Evolutionary conservation across 2,888 invertebrate species (phyloP).

Genomic region (Stenodera caucasica): DNA sequence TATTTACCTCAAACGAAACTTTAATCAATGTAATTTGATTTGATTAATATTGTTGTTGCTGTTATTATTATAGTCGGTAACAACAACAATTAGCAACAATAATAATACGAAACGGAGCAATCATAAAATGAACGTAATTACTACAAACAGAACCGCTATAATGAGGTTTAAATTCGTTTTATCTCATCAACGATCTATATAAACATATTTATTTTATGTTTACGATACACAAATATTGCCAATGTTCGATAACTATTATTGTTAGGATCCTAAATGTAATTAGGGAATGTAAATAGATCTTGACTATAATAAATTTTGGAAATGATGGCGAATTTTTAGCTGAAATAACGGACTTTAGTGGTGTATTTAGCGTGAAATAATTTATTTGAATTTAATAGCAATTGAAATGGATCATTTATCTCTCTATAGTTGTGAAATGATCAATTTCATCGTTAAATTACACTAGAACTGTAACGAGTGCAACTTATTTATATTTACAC

Average conservation of each 20-base stretch:
- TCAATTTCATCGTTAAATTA: not conserved
- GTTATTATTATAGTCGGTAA: not conserved
- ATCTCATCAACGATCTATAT: not conserved
- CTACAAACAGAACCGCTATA: conserved; percentile 5
- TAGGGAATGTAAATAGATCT: not conserved
- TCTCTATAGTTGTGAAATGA: not conserved
- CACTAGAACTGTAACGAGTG: not conserved
- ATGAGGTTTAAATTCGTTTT: conserved; percentile 6
- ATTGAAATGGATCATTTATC: not conserved
- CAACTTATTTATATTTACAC: not conserved
- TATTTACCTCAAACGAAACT: too few relatives aligned
- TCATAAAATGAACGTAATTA: conserved; percentile 7
- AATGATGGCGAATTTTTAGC: too few relatives aligned
- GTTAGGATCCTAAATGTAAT: not conserved
- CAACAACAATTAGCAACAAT: not conserved
- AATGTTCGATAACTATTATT: conserved; percentile 2
- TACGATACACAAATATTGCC: conserved; percentile 6
- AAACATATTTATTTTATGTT: conserved; percentile 5
- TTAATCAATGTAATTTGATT: not conserved
- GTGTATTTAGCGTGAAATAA: not conserved
- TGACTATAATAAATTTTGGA: too few relatives aligned
- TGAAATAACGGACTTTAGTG: too few relatives aligned
- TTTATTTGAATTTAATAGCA: not conserved
- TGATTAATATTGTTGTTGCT: conserved; percentile 1
- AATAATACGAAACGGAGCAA: not conserved